A percentile compares a stretch with the other conserved stretches of the same genome.
phyloP scores from a whole-genome alignment of 2,797 vertebrate genomes.

The Lophura swinhoii region DNA sequence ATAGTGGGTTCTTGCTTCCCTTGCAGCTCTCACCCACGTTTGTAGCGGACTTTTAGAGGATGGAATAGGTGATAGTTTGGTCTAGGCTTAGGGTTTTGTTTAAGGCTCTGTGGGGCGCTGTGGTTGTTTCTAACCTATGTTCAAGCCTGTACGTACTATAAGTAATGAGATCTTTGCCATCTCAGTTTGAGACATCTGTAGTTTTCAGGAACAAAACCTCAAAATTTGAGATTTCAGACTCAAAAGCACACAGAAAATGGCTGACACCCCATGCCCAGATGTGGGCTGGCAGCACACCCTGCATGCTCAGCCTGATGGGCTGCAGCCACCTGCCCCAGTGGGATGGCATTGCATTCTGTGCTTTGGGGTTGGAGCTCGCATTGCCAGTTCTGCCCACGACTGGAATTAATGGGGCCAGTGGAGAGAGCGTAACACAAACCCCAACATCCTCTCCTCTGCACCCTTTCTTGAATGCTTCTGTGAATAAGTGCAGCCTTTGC shows the following conservation, averaged over 20 bases:
- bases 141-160: neutral
- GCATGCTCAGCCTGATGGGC: neutral
- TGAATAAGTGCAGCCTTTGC: neutral
- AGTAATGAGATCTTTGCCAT: neutral
- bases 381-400: neutral
- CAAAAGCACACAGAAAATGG: neutral
- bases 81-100: neutral
- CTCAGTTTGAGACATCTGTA: neutral
- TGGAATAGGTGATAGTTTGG: neutral
- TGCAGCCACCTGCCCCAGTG: neutral
- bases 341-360: neutral
- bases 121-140: neutral
- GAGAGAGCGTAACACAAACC: neutral
- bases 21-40: rapidly evolving
- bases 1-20: neutral
- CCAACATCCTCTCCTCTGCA: neutral
- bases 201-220: neutral
- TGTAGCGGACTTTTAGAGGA: neutral
- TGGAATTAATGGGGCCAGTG: neutral
- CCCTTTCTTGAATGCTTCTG: neutral
- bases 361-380: rapidly evolving
- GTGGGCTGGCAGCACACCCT: neutral
- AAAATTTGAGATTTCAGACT: neutral
- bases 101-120: rapidly evolving
- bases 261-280: neutral